Evolutionary conservation across 1,140 invertebrate species (phyloP).

Genomic region (Lepidotrigona ventralis): DNA sequence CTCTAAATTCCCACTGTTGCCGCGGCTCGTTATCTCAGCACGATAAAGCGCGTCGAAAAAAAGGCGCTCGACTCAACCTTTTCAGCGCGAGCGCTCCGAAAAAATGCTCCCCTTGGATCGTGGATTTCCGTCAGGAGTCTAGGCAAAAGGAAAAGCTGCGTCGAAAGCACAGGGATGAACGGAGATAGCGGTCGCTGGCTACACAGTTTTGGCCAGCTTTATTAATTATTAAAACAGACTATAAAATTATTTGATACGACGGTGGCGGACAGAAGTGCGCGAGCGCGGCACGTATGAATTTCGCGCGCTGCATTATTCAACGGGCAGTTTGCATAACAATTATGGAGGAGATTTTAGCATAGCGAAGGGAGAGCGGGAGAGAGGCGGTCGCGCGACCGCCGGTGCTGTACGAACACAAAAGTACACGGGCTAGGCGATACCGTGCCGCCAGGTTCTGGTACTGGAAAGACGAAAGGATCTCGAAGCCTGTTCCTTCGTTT

Average conservation of each 20-base stretch:
- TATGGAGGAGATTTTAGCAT: slow-evolving; percentile 65
- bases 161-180: too few species aligned
- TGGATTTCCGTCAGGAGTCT: neutral
- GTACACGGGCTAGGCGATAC: slow-evolving; percentile 35
- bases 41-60: neutral
- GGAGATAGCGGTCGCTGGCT: neutral
- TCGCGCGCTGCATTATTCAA: slow-evolving; percentile 65
- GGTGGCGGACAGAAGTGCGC: slow-evolving; percentile 35
- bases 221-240: slow-evolving; percentile 51
- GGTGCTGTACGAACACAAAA: slow-evolving; percentile 41
- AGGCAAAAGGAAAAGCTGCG: neutral
- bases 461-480: slow-evolving; percentile 39
- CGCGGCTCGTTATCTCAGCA: slow-evolving; percentile 17
- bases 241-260: slow-evolving; percentile 49
- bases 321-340: slow-evolving; percentile 65
- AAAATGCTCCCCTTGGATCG: neutral
- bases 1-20: slow-evolving; percentile 4
- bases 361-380: slow-evolving; percentile 11
- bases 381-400: neutral
- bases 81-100: neutral
- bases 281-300: slow-evolving; percentile 60
- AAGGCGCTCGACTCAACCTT: slow-evolving; percentile 3
- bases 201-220: slow-evolving; percentile 23
- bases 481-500: slow-evolving; percentile 43
- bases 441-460: neutral